Base-by-base conservation (phyloP, 2,113 vertebrate genomes). In the Anguilla japonica region DNA sequence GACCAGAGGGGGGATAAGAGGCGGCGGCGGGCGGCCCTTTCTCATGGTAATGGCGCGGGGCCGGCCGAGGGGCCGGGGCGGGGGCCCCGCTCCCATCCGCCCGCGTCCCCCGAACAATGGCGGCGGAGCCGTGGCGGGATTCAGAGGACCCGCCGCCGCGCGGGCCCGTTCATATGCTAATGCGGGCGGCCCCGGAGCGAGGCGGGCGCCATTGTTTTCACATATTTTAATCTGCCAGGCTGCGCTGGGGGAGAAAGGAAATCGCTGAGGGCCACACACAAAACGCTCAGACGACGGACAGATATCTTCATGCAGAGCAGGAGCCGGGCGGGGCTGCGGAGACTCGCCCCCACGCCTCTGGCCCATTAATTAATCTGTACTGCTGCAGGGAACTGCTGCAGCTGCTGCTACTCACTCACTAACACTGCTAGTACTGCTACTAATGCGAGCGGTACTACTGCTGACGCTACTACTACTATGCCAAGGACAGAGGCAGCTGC, bases 161-260 rank as follows among this genome's bases (percentile, higher is more conserved):
- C 81, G 89, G 90, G 90, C 90, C 88, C 89, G 93, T 96, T 95
- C 95, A 94, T 94, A 95, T 95, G 94, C 91, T 94, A 96, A 96
- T 95, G 87, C 93, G 7, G 53, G 2, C 6, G 53, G 14, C 29
- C 16, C 41, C 3, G 57, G 57, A 40, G 82, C 41, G 46, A 91
- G 83, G 53, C 75, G 88, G 88, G 91, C 88, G 90, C 94, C 94
- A 96, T 95, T 96, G 94, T 96, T 95, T 95, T 93, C 94, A 94
- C 93, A 91, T 93, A 94, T 95, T 94, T 95, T 93, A 96, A 96
- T 96, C 93, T 93, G 91, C 92, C 85, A 88, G 89, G 40, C 89
- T 89, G 80, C 57, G 71, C 81, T 82, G 67, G 82, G 87, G 89
- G 87, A 84, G 53, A 57, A n/a, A 40, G 84, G 11, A 53, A 53